These are phyloP conservation scores for Delichon dasypus DNA, from an alignment of 2,797 vertebrate species.

Conservation along the genomic window DNA sequence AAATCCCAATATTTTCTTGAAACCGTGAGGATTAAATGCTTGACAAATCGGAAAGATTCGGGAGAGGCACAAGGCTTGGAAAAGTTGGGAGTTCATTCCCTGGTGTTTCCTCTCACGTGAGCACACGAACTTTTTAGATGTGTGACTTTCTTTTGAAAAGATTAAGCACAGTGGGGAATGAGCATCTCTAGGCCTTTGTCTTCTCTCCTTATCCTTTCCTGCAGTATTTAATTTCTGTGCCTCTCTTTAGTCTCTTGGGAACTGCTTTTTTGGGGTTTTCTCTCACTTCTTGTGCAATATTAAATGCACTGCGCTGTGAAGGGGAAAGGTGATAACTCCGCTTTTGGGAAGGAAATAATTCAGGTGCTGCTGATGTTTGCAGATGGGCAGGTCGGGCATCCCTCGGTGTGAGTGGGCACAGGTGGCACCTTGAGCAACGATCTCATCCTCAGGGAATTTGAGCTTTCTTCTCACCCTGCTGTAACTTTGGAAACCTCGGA, in stretches of 20 bases:
- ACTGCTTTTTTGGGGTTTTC: not conserved
- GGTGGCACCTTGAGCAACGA: not conserved
- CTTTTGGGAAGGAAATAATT: not conserved
- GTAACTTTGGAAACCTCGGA: not conserved
- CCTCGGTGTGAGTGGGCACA: not conserved
- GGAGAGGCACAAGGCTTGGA: not conserved
- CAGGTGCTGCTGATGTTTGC: not conserved
- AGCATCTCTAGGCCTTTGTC: not conserved
- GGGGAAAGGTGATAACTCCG: not conserved
- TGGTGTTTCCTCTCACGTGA: not conserved
- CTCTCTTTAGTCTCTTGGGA: not conserved
- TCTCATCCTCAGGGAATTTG: not conserved
- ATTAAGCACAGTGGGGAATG: not conserved
- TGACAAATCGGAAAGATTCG: not conserved
- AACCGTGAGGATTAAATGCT: not conserved
- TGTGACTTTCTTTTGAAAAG: not conserved
- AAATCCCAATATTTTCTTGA: constrained; percentile 31
- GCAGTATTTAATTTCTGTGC: not conserved
- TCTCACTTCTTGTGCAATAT: not conserved
- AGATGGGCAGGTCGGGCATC: not conserved
- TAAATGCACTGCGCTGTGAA: not conserved
- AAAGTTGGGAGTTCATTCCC: not conserved
- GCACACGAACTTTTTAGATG: not conserved
- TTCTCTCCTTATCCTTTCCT: not conserved
- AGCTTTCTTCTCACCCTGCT: not conserved